These are phyloP conservation scores for Prunella strophiata DNA, from an alignment of 2,797 vertebrate genomes.

Conservation along the genomic window DNA sequence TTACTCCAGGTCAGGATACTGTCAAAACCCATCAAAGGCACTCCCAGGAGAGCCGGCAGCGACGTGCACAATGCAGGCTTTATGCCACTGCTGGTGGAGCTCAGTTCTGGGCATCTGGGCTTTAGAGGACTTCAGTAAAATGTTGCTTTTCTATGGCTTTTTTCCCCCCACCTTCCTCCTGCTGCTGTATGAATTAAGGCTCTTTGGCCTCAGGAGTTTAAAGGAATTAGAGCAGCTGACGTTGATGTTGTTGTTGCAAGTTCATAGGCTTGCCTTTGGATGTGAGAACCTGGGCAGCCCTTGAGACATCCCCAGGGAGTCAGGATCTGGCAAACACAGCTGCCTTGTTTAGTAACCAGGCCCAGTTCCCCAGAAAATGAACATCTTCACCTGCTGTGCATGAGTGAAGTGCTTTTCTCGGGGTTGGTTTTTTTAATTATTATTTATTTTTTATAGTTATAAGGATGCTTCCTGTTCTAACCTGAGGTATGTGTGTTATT, in stretches of 20 bases:
- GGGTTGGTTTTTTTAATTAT: background rate
- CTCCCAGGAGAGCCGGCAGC: slow-evolving; percentile 65
- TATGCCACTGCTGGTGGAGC: slow-evolving; percentile 33
- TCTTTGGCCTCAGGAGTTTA: slow-evolving; percentile 34
- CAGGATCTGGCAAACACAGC: background rate
- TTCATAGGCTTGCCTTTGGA: background rate
- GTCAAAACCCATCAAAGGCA: slow-evolving; percentile 69
- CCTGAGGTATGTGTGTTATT: background rate
- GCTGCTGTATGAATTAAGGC: slow-evolving; percentile 52
- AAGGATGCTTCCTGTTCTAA: background rate
- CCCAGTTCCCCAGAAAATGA: background rate
- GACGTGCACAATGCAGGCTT: slow-evolving; percentile 71
- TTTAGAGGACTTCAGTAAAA: slow-evolving; percentile 34
- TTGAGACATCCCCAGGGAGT: background rate
- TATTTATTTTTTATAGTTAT: background rate
- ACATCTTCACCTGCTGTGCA: background rate
- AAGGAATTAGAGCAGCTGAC: slow-evolving; percentile 37
- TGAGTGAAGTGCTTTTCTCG: background rate
- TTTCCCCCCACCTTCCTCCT: background rate
- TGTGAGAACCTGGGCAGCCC: background rate
- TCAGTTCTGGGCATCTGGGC: slow-evolving; percentile 42
- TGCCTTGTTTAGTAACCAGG: background rate
- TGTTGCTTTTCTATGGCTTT: background rate
- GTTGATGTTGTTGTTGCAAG: background rate
- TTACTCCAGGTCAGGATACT: slow-evolving; percentile 76